These are phyloP conservation scores for Cantharis flavilabris DNA, from an alignment of 2,888 invertebrate genomes.

Conservation along the genomic window DNA sequence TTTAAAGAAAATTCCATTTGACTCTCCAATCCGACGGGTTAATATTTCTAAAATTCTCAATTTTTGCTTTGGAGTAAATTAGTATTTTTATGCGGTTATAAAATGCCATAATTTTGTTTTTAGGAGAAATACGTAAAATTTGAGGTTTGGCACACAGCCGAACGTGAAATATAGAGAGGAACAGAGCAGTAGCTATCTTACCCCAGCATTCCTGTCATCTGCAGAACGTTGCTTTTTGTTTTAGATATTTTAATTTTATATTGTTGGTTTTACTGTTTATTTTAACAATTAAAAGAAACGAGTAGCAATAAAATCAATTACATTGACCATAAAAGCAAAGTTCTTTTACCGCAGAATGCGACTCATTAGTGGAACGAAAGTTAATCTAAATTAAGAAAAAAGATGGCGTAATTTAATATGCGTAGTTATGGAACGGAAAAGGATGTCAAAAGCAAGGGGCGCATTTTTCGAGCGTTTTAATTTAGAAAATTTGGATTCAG, in stretches of 20 bases:
- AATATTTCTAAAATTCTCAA: no score
- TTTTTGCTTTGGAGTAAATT: no score
- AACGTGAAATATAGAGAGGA: constrained; percentile 4
- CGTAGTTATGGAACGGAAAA: not conserved
- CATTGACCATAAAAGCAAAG: not conserved
- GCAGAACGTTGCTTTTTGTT: constrained; percentile 9
- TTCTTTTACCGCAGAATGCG: not conserved
- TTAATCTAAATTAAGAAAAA: not conserved
- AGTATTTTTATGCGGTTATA: no score
- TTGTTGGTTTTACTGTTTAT: not conserved
- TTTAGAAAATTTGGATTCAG: not conserved
- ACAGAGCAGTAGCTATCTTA: constrained; percentile 8
- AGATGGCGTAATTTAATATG: not conserved
- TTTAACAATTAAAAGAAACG: not conserved
- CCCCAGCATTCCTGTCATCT: constrained; percentile 18
- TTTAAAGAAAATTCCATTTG: no score
- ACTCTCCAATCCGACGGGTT: no score
- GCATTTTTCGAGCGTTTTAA: not conserved
- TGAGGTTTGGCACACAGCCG: constrained; percentile 12
- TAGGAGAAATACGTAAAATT: not conserved
- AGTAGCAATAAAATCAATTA: not conserved
- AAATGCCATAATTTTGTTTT: no score
- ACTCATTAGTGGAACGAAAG: not conserved
- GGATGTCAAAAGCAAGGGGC: not conserved
- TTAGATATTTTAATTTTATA: not conserved